phyloP scores from a whole-genome alignment of 2,113 vertebrate genomes.

The Elephas maximus region DNA sequence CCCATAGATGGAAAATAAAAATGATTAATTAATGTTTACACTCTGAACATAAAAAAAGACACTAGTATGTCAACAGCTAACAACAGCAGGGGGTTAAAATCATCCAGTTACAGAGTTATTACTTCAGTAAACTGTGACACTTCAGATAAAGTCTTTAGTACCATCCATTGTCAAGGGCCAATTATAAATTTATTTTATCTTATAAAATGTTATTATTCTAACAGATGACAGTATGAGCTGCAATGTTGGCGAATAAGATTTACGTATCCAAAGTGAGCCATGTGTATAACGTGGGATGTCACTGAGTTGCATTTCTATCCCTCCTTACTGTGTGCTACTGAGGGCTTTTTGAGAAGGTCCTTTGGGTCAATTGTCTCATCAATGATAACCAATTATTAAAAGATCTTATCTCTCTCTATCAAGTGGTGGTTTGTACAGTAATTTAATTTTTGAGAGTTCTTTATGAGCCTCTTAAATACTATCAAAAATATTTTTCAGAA shows the following conservation, averaged over 20 bases:
- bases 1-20: not conserved
- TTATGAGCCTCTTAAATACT: not conserved
- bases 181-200: not conserved
- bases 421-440: not conserved
- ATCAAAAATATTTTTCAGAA: not conserved
- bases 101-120: not conserved
- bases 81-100: not conserved
- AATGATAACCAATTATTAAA: not conserved
- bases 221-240: not conserved
- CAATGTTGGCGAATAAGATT: not conserved
- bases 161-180: not conserved
- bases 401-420: not conserved
- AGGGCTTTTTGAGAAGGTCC: not conserved
- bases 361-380: not conserved
- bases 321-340: not conserved
- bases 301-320: not conserved
- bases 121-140: not conserved
- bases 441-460: slow-evolving; percentile 11
- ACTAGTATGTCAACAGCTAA: not conserved
- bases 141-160: not conserved
- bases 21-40: not conserved
- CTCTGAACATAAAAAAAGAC: not conserved
- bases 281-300: not conserved
- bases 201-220: not conserved
- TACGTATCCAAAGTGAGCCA: not conserved